These are phyloP conservation scores for Semotilus atromaculatus DNA, from an alignment of 2,797 vertebrate species.

Conservation along the genomic window DNA sequence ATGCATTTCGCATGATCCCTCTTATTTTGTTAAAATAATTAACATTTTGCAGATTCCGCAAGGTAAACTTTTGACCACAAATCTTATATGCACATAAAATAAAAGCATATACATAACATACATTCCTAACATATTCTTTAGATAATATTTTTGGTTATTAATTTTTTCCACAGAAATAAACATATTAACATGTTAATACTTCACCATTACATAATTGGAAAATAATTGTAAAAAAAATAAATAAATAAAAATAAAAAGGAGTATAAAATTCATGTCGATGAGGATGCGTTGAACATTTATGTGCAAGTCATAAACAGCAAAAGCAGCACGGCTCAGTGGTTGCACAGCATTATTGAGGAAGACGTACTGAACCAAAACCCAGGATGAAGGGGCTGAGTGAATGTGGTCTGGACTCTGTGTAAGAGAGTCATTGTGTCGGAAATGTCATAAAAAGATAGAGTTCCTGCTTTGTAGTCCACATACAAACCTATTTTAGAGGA, in stretches of 20 bases:
- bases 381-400: neutral
- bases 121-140: too few species aligned
- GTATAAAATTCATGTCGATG: neutral
- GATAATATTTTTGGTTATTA: too few species aligned
- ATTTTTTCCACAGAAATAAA: neutral
- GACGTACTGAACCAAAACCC: slow-evolving; percentile 10
- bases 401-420: neutral
- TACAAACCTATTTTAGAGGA: neutral
- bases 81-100: too few species aligned
- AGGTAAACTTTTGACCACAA: too few species aligned
- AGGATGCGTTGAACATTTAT: too few species aligned
- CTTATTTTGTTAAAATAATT: too few species aligned
- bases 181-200: neutral
- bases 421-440: neutral
- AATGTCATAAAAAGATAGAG: neutral
- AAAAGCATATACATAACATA: too few species aligned
- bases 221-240: neutral
- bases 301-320: neutral
- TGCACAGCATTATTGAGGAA: neutral
- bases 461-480: neutral
- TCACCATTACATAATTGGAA: neutral
- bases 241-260: too few species aligned
- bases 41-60: too few species aligned
- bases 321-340: neutral
- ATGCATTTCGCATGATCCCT: too few species aligned